Conservation (phyloP, 2,888 invertebrate genomes). For the Ormyrus labotus region DNA sequence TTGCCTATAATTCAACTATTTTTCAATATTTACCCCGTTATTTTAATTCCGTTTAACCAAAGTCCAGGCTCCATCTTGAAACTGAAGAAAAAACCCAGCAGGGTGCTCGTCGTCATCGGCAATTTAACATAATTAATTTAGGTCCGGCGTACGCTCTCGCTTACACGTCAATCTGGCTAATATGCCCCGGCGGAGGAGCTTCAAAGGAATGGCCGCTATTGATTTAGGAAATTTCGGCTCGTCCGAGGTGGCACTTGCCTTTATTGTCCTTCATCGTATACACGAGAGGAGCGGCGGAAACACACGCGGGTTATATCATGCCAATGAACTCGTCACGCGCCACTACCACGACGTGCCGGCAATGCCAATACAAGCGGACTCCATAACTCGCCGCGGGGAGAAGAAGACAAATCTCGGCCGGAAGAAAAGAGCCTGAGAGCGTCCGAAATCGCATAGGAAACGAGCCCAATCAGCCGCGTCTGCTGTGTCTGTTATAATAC, state of each 20-base stretch:
- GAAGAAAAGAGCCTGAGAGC: not conserved
- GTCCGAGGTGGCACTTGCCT: slow-evolving; percentile 41
- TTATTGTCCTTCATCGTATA: slow-evolving; percentile 18
- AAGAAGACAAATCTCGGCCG: not conserved
- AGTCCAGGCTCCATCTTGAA: too few species aligned
- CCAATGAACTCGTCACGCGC: slow-evolving; percentile 63
- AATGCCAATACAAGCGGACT: slow-evolving; percentile 58
- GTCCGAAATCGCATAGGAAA: slow-evolving; percentile 30
- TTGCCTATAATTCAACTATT: too few species aligned
- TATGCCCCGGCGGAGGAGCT: slow-evolving; percentile 21
- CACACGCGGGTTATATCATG: slow-evolving; percentile 20
- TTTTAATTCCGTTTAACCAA: too few species aligned
- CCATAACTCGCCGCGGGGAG: not conserved
- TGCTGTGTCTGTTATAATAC: not conserved
- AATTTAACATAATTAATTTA: slow-evolving; percentile 32
- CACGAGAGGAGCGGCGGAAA: not conserved
- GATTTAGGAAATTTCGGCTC: slow-evolving; percentile 50
- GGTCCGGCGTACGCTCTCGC: not conserved
- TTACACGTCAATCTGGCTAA: not conserved
- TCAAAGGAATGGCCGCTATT: slow-evolving; percentile 52
- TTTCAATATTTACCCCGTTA: too few species aligned
- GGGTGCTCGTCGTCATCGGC: too few species aligned
- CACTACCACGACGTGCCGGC: slow-evolving; percentile 62
- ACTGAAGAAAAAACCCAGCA: too few species aligned
- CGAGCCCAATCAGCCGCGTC: slow-evolving; percentile 27